phyloP scores from a whole-genome alignment of 2,797 vertebrate species.

The Pangasius larnaudii region DNA sequence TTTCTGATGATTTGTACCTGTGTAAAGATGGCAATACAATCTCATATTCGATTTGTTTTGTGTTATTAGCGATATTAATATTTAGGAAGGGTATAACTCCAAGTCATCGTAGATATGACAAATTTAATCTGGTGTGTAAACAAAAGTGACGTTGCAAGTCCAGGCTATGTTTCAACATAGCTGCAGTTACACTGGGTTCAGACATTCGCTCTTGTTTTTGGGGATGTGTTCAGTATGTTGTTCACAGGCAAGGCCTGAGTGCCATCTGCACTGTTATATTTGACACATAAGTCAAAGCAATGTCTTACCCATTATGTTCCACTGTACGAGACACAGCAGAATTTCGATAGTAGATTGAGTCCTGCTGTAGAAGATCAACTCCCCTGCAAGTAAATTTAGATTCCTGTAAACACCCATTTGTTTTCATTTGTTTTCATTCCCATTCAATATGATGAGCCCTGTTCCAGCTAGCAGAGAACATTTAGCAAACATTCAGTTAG shows the following conservation, averaged over 20 bases:
- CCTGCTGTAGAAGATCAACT: not conserved
- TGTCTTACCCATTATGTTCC: constrained; percentile 14
- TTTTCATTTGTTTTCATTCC: no score
- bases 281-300: not conserved
- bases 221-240: not conserved
- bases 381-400: constrained; percentile 2
- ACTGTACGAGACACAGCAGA: not conserved
- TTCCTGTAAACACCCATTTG: not conserved
- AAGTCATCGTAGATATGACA: not conserved
- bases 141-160: not conserved
- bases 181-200: not conserved
- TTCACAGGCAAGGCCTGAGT: not conserved
- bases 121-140: not conserved
- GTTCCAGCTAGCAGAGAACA: not conserved
- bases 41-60: not conserved
- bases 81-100: not conserved
- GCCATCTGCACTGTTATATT: not conserved
- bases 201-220: not conserved
- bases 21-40: not conserved
- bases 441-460: not conserved
- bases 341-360: constrained; percentile 5
- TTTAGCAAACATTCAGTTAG: not conserved
- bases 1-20: not conserved
- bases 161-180: not conserved
- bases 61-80: not conserved